Evolutionary conservation across 2,797 vertebrate species (phyloP), one percentile per base, ranked within the genome.

Genomic region (Manis crassicaudata): DNA sequence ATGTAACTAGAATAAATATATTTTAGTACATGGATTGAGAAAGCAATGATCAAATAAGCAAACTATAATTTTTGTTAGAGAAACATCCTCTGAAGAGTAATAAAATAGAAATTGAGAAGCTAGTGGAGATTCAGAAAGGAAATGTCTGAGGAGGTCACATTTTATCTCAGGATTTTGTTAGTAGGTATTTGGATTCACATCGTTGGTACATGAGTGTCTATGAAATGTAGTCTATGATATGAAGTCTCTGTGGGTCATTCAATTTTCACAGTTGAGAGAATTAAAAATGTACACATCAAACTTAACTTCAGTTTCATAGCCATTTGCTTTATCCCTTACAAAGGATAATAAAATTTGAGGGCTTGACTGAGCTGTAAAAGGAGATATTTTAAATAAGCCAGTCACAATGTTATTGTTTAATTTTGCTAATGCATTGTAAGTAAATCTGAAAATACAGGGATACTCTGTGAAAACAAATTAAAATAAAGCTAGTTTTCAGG

Each of bases 221-320:
- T 88, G 56, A n/a, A 56, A 20, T 56, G 11, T 23, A 32, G 18
- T 84, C 72, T 73, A 91, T 95, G 88, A 62, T 90, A 92, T 88
- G 72, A 21, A 84, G 46, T 76, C 5, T 76, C 70, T 95, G n/a
- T 29, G 95, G 76, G 92, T 62, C 21, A 46, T 18, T 70, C 29
- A 70, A 87, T 96, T 81, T 95, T 75, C 18, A 54, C 32, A 95
- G 84, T 72, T 77, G n/a, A 90, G 46, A 90, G 81, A 93, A 84
- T 72, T 92, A 88, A 94, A 96, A 87, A 87, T 93, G 58, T 52
- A 56, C 37, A 72, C 67, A 95, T 92, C 76, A 96, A 94, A 89
- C 73, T 89, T 82, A 82, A 52, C 84, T 76, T 92, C 88, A 82
- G 50, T 81, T 77, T 72, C 54, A 90, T 58, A 70, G 54, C 25